Evolutionary conservation across 2,888 invertebrate genomes (phyloP).

Genomic region (Rhingia rostrata): DNA sequence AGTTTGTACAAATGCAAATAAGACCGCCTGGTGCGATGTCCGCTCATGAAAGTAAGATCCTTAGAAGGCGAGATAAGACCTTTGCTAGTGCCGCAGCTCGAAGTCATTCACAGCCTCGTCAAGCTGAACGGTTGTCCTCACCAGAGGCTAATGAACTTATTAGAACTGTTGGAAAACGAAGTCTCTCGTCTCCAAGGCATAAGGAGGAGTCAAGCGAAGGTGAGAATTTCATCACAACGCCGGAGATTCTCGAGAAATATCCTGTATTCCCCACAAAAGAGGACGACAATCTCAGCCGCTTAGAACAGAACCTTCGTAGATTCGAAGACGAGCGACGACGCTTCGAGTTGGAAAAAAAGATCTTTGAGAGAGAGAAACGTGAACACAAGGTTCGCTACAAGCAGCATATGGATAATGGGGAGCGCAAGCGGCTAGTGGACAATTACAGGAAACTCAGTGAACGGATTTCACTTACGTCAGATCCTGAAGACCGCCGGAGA

Average conservation of each 20-base stretch:
- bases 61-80: slow-evolving; percentile 80
- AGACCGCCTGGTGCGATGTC: slow-evolving; percentile 78
- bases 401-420: slow-evolving; percentile 81
- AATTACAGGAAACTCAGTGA: slow-evolving; percentile 81
- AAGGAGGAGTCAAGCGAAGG: slow-evolving; percentile 82
- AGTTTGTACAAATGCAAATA: slow-evolving; percentile 80
- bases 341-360: slow-evolving; percentile 83
- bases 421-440: slow-evolving; percentile 80
- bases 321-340: slow-evolving; percentile 82
- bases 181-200: slow-evolving; percentile 81
- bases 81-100: slow-evolving; percentile 82
- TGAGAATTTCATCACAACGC: slow-evolving; percentile 74
- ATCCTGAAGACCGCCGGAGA: slow-evolving; percentile 79
- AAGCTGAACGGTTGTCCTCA: slow-evolving; percentile 78
- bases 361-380: slow-evolving; percentile 84
- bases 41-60: slow-evolving; percentile 82
- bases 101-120: slow-evolving; percentile 81
- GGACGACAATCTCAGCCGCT: slow-evolving; percentile 78
- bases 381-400: slow-evolving; percentile 82
- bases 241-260: slow-evolving; percentile 30
- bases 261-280: slow-evolving; percentile 58
- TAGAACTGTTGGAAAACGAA: slow-evolving; percentile 78
- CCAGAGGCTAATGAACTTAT: slow-evolving; percentile 80
- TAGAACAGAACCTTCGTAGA: slow-evolving; percentile 81
- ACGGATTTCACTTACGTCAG: slow-evolving; percentile 79